These are phyloP conservation scores for Zootermopsis nevadensis DNA, from an alignment of 2,888 invertebrate species.

Conservation along the genomic window DNA sequence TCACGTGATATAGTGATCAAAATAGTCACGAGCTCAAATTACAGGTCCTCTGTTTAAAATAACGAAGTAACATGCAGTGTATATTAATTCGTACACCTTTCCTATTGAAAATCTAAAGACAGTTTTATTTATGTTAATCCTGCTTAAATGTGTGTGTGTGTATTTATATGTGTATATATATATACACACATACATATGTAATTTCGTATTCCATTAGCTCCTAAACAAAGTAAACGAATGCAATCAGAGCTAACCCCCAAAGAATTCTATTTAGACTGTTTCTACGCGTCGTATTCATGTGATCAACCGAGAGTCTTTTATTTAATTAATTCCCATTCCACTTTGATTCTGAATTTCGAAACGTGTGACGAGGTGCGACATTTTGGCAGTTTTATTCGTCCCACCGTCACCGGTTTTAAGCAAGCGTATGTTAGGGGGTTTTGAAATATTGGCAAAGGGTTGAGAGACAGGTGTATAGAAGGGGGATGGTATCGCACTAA, in stretches of 20 bases:
- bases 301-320: slow-evolving; percentile 10
- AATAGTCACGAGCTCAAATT: no score
- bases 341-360: slow-evolving; percentile 37
- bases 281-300: not conserved
- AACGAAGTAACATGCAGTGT: no score
- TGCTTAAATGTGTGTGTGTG: no score
- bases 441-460: slow-evolving; percentile 19
- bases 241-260: not conserved
- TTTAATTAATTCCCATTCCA: slow-evolving; percentile 37
- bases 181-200: no score
- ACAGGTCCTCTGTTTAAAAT: no score
- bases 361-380: slow-evolving; percentile 20
- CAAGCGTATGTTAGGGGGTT: not conserved
- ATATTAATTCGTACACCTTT: no score
- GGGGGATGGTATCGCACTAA: not conserved
- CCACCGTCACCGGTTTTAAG: not conserved
- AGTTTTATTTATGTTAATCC: no score
- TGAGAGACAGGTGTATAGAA: not conserved
- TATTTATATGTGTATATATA: no score
- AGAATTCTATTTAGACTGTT: not conserved
- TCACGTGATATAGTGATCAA: no score
- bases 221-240: not conserved
- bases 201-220: not conserved
- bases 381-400: slow-evolving; percentile 2
- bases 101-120: no score